phyloP scores from a whole-genome alignment of 2,888 invertebrate species.

The Melinaea menophilus region DNA sequence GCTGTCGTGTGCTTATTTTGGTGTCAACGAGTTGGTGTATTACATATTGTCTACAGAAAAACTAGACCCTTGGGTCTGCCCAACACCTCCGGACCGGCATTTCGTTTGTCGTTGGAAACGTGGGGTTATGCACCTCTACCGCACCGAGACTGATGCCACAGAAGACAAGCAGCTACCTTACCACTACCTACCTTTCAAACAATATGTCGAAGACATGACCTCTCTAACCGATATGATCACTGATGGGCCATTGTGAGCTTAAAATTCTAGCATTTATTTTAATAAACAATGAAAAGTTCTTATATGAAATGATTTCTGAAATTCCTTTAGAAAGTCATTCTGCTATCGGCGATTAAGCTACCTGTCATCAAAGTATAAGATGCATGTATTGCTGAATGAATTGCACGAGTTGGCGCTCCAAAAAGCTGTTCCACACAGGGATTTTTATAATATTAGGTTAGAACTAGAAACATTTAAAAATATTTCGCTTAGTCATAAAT shows the following conservation, averaged over 20 bases:
- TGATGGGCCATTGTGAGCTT: conserved; percentile 94
- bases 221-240: conserved; percentile 87
- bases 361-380: conserved; percentile 96
- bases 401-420: conserved; percentile 96
- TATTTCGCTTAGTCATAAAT: no score
- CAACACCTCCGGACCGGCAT: conserved; percentile 81
- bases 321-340: conserved; percentile 89
- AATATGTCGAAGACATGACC: conserved; percentile 94
- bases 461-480: neutral
- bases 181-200: conserved; percentile 82
- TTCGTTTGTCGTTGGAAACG: conserved; percentile 74
- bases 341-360: conserved; percentile 97
- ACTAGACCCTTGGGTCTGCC: conserved; percentile 87
- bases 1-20: no score
- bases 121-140: conserved; percentile 78
- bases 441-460: conserved; percentile 98
- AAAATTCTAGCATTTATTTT: neutral
- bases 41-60: conserved; percentile 40
- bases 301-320: conserved; percentile 33
- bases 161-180: conserved; percentile 80
- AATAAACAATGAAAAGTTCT: conserved; percentile 34
- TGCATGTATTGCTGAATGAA: conserved; percentile 97
- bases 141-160: conserved; percentile 73
- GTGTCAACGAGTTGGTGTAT: neutral
- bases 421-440: conserved; percentile 97